Conservation (phyloP, 37 sponge, comb jelly and placozoan genomes). For the Mnemiopsis leidyi region DNA sequence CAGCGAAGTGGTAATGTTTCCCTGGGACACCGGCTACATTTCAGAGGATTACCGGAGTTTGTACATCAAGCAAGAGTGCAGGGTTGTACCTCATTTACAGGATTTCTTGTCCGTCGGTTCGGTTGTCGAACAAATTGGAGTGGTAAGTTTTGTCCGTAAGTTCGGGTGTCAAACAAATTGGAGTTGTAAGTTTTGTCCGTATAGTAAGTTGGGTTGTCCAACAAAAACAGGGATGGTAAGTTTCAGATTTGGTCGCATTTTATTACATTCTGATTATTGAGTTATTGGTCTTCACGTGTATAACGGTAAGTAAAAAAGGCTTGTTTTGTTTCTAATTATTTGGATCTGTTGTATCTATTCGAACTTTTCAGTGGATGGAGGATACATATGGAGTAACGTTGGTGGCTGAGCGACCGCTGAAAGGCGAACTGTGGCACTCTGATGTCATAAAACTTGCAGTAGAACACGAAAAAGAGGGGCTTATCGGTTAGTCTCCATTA, state of each 20-base stretch:
- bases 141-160: slow-evolving; percentile 8
- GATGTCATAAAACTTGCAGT: slow-evolving; percentile 31
- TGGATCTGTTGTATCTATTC: too few species aligned
- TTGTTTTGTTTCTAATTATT: too few species aligned
- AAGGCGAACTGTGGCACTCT: slow-evolving; percentile 14
- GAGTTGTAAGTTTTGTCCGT: too few species aligned
- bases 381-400: slow-evolving; percentile 31
- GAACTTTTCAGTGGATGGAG: slow-evolving; percentile 34
- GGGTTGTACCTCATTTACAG: not conserved
- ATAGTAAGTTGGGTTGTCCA: too few species aligned
- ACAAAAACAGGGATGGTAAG: too few species aligned
- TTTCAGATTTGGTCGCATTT: too few species aligned
- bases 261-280: too few species aligned
- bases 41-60: not conserved
- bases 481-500: slow-evolving; percentile 14
- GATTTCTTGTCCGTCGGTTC: slow-evolving; percentile 27
- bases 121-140: slow-evolving; percentile 15
- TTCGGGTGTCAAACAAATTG: too few species aligned
- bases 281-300: too few species aligned
- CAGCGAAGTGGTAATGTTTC: not conserved
- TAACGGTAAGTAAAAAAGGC: too few species aligned
- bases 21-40: not conserved
- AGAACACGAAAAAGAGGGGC: slow-evolving; percentile 36
- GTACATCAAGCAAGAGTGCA: not conserved
- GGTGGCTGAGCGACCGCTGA: not conserved